Evolutionary conservation across 1,140 invertebrate species (phyloP).

Genomic region (Pseudomyrmex sp.): DNA sequence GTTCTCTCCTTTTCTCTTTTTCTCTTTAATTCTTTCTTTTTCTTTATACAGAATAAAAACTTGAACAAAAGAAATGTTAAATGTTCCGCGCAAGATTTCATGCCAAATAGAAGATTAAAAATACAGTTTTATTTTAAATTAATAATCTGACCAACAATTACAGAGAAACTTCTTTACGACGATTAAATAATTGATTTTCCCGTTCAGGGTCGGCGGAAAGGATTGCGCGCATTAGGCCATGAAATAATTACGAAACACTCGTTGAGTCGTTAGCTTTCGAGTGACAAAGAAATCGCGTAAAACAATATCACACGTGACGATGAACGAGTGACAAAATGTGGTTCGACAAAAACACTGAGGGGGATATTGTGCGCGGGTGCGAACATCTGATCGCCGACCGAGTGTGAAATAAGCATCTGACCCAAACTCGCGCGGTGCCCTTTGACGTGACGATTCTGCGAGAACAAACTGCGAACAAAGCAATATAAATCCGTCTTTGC

Average conservation of each 20-base stretch:
- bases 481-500: neutral
- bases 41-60: no score
- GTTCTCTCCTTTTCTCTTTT: no score
- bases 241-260: conserved; percentile 35
- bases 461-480: neutral
- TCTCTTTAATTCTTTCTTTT: no score
- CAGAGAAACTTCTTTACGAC: conserved; percentile 1
- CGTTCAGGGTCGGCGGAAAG: conserved; percentile 1
- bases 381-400: conserved; percentile 22
- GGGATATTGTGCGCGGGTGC: neutral
- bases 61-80: no score
- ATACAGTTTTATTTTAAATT: no score
- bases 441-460: conserved; percentile 4
- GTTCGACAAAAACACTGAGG: neutral
- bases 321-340: neutral
- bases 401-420: conserved; percentile 48
- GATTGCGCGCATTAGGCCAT: conserved; percentile 27
- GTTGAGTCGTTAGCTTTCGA: conserved; percentile 4
- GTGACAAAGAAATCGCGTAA: conserved; percentile 24
- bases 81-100: no score
- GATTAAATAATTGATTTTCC: conserved; percentile 2
- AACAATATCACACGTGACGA: conserved; percentile 27
- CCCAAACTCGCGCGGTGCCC: neutral
- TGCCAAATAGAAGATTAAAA: no score
- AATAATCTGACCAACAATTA: neutral